These are phyloP conservation scores for Belgica antarctica DNA, from an alignment of 2,888 invertebrate species.

Conservation along the genomic window DNA sequence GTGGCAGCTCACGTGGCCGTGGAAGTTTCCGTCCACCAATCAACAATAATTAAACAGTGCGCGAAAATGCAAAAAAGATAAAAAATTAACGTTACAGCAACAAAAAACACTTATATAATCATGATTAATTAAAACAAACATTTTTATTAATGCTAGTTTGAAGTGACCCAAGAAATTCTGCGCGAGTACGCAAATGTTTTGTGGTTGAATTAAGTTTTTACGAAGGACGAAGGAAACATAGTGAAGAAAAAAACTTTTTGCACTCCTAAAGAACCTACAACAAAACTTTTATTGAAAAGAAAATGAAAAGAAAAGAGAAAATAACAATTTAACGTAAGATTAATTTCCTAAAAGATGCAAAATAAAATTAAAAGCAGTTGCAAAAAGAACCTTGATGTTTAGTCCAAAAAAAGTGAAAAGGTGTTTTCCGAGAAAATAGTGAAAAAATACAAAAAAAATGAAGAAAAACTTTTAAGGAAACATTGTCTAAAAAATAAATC, in stretches of 20 bases:
- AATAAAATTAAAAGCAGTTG: conserved; percentile 22
- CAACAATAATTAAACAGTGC: conserved; percentile 33
- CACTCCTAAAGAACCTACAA: conserved; percentile 32
- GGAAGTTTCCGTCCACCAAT: conserved; percentile 46
- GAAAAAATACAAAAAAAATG: conserved; percentile 5
- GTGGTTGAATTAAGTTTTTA: neutral
- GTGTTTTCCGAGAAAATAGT: conserved; percentile 3
- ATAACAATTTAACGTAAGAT: conserved; percentile 11
- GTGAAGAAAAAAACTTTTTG: conserved; percentile 12
- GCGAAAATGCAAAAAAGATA: neutral
- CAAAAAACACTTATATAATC: conserved; percentile 30
- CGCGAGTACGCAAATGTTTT: conserved; percentile 13
- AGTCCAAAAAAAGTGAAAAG: conserved; percentile 27
- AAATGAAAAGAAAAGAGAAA: neutral
- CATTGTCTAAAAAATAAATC: conserved; percentile 1
- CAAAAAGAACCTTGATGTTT: conserved; percentile 9
- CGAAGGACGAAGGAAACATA: neutral
- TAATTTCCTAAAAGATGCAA: conserved; percentile 8
- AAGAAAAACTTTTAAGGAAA: conserved; percentile 6
- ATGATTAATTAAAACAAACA: conserved; percentile 12
- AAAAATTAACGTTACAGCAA: conserved; percentile 7
- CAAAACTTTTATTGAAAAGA: conserved; percentile 13
- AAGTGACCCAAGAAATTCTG: conserved; percentile 35
- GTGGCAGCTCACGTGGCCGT: conserved; percentile 39
- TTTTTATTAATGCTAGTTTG: conserved; percentile 39